A percentile compares a stretch with the other conserved stretches of the same genome.
Evolutionary conservation across 2,888 invertebrate species (phyloP).

Genomic region (Lithophane ornitopus): DNA sequence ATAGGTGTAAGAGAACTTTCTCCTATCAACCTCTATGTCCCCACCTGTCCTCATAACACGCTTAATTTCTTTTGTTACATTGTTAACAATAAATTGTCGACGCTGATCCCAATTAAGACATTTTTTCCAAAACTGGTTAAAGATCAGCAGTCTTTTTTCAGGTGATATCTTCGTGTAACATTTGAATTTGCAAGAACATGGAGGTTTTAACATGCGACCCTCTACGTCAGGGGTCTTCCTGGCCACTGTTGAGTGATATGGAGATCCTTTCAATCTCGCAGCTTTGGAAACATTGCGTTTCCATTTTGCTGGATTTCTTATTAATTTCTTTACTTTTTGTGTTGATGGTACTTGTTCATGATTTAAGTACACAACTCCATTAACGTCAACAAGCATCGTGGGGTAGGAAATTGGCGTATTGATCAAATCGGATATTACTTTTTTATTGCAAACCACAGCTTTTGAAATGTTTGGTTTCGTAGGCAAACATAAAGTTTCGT

Average conservation of each 20-base stretch:
- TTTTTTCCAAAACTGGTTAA: constrained; percentile 24
- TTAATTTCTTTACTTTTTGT: constrained; percentile 5
- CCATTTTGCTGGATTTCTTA: constrained; percentile 8
- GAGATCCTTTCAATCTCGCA: neutral
- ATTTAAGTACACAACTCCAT: constrained; percentile 6
- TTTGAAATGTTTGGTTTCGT: constrained; percentile 5
- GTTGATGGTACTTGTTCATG: constrained; percentile 4
- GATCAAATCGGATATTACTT: neutral
- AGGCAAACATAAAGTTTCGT: constrained; percentile 5
- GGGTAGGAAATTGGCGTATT: constrained; percentile 6
- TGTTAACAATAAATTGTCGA: constrained; percentile 17
- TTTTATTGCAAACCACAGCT: constrained; percentile 3
- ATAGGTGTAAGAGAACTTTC: constrained; percentile 13
- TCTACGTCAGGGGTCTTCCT: constrained; percentile 14
- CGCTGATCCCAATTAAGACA: constrained; percentile 21
- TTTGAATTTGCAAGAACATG: constrained; percentile 24
- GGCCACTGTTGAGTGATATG: constrained; percentile 11
- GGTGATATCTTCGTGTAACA: constrained; percentile 13
- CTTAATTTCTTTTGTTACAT: constrained; percentile 17
- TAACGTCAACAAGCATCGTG: constrained; percentile 6
- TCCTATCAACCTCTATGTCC: constrained; percentile 2
- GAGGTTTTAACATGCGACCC: constrained; percentile 16
- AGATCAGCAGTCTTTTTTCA: constrained; percentile 14
- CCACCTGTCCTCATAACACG: constrained; percentile 14
- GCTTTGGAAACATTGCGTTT: constrained; percentile 6